Evolutionary conservation across 2,797 vertebrate genomes (phyloP).

Genomic region (Thamnophis elegans): DNA sequence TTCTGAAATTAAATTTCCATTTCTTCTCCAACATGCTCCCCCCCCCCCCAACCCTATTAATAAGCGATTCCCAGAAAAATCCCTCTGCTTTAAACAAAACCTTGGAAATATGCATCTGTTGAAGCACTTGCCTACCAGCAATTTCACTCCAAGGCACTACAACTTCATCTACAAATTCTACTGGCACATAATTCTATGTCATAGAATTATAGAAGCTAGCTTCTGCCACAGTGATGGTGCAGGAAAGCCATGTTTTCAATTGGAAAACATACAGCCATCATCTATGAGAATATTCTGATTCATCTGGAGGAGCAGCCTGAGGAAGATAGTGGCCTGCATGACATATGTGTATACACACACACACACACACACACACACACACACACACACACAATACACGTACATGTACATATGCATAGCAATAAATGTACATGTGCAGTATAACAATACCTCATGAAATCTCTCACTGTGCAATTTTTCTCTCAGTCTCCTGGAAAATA

Average conservation of each 20-base stretch:
- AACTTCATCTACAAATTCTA: neutral
- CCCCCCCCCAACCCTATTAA: too few relatives aligned
- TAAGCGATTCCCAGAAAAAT: neutral
- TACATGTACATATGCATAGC: neutral
- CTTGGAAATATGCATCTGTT: neutral
- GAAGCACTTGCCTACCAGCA: neutral
- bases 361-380: too few relatives aligned
- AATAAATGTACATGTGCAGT: neutral
- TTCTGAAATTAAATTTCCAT: neutral
- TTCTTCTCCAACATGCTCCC: neutral
- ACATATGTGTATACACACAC: too few relatives aligned
- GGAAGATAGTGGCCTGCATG: neutral
- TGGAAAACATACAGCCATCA: neutral
- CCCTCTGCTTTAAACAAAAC: neutral
- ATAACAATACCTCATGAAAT: neutral
- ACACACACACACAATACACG: too few relatives aligned
- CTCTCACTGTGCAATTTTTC: neutral
- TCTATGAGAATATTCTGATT: neutral
- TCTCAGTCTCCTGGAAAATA: neutral
- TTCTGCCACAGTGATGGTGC: neutral
- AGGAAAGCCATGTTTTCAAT: neutral
- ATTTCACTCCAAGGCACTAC: neutral
- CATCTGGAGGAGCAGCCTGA: neutral
- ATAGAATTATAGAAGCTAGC: neutral
- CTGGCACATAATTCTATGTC: neutral